phyloP scores from a whole-genome alignment of 1,140 invertebrate genomes.

The Gryon sp. region DNA sequence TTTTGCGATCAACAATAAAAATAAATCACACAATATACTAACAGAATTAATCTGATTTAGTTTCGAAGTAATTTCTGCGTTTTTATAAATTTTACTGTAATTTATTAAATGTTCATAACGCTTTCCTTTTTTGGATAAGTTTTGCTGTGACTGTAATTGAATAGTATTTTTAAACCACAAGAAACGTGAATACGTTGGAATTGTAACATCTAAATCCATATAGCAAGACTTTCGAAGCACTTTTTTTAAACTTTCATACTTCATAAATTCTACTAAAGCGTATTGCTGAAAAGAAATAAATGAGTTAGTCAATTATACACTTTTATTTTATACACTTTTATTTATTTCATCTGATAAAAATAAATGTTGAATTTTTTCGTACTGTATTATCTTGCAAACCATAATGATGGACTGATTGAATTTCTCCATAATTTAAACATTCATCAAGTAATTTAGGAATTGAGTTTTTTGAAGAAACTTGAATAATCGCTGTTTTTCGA shows the following conservation, averaged over 20 bases:
- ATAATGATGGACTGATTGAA: slow-evolving; percentile 84
- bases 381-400: too few species aligned
- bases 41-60: too few species aligned
- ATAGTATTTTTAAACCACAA: slow-evolving; percentile 83
- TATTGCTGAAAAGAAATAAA: slow-evolving; percentile 85
- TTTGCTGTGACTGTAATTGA: background rate
- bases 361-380: too few species aligned
- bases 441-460: slow-evolving; percentile 82
- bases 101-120: too few species aligned
- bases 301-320: too few species aligned
- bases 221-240: slow-evolving; percentile 74
- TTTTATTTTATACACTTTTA: too few species aligned
- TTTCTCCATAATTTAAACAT: slow-evolving; percentile 82
- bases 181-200: slow-evolving; percentile 83
- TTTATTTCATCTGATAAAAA: too few species aligned
- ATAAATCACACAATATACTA: too few species aligned
- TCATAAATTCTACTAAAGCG: slow-evolving; percentile 84
- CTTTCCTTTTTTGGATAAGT: background rate
- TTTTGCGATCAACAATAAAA: too few species aligned
- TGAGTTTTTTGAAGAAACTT: slow-evolving; percentile 83
- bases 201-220: slow-evolving; percentile 78
- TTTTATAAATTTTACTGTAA: too few species aligned
- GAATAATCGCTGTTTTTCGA: slow-evolving; percentile 81
- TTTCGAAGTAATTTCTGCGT: too few species aligned
- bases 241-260: slow-evolving; percentile 76